A percentile compares a stretch with the other conserved stretches of the same genome.
Conservation (phyloP, 2,888 invertebrate genomes). For the Ectropis crepuscularia region DNA sequence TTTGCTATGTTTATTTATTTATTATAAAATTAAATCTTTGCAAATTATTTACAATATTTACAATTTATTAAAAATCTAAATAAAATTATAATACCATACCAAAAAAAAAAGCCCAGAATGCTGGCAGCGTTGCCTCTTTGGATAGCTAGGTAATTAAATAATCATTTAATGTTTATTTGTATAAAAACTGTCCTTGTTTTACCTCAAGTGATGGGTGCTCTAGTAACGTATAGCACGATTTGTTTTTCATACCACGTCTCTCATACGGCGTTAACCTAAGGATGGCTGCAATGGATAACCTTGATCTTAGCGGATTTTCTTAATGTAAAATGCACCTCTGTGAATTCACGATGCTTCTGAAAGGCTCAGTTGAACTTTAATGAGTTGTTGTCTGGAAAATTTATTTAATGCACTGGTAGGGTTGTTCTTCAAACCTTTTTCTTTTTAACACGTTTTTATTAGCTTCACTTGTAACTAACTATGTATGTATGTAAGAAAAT, state of each 20-base stretch:
- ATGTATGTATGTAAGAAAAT: too few relatives aligned
- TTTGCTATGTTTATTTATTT: too few relatives aligned
- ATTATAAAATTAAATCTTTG: too few relatives aligned
- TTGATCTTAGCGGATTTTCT: conserved; percentile 33
- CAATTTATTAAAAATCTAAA: too few relatives aligned
- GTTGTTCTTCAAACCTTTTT: background rate
- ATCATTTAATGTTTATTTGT: background rate
- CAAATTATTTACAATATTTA: too few relatives aligned
- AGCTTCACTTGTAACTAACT: too few relatives aligned
- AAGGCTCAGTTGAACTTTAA: conserved; percentile 2
- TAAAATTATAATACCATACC: too few relatives aligned
- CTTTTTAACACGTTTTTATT: background rate
- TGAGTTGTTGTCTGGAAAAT: conserved; percentile 10
- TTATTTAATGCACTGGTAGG: background rate
- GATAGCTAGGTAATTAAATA: too few relatives aligned
- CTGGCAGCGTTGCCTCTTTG: too few relatives aligned
- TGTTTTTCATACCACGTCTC: conserved; percentile 31
- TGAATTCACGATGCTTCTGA: conserved; percentile 17
- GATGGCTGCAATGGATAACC: conserved; percentile 39
- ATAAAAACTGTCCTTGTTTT: background rate
- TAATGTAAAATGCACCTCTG: conserved; percentile 7
- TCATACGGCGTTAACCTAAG: conserved; percentile 29
- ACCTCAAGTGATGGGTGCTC: background rate
- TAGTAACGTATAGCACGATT: background rate
- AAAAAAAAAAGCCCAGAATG: too few relatives aligned